phyloP scores from a whole-genome alignment of 2,113 vertebrate genomes.

The Ursus arctos region DNA sequence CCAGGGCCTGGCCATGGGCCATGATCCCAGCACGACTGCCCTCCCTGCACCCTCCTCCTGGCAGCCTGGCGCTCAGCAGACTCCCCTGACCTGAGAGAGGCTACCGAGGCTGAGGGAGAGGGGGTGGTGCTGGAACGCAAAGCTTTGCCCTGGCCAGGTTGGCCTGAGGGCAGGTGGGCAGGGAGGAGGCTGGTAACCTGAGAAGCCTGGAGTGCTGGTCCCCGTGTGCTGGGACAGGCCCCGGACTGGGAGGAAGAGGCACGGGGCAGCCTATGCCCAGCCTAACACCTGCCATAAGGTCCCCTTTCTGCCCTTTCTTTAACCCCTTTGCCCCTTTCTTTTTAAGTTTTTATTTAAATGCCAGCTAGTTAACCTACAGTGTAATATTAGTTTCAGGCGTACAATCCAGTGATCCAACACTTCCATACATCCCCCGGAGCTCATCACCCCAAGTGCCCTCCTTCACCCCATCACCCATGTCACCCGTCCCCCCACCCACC shows the following conservation, averaged over 20 bases:
- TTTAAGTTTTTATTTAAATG: neutral
- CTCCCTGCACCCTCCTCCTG: neutral
- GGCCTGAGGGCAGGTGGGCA: slow-evolving; percentile 71
- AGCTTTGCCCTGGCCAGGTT: slow-evolving; percentile 37
- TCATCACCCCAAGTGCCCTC: neutral
- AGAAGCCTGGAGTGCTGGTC: slow-evolving; percentile 58
- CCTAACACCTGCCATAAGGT: neutral
- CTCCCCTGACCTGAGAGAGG: neutral
- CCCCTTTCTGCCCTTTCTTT: neutral
- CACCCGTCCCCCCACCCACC: neutral
- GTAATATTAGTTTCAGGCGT: neutral
- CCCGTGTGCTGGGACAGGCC: neutral
- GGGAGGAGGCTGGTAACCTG: slow-evolving; percentile 57
- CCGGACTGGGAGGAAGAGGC: neutral
- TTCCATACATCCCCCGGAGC: neutral
- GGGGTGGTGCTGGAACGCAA: neutral
- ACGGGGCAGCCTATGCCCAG: neutral
- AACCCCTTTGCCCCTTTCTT: neutral
- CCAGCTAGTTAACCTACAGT: neutral
- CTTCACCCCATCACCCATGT: neutral
- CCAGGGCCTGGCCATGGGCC: neutral
- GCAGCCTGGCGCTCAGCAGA: neutral
- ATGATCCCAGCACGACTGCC: slow-evolving; percentile 33
- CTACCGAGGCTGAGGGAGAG: neutral
- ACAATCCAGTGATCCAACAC: neutral